Evolutionary conservation across 2,888 invertebrate genomes (phyloP), one percentile per base, ranked within the genome.

Genomic region (Acanthococcus lagerstroemiae): DNA sequence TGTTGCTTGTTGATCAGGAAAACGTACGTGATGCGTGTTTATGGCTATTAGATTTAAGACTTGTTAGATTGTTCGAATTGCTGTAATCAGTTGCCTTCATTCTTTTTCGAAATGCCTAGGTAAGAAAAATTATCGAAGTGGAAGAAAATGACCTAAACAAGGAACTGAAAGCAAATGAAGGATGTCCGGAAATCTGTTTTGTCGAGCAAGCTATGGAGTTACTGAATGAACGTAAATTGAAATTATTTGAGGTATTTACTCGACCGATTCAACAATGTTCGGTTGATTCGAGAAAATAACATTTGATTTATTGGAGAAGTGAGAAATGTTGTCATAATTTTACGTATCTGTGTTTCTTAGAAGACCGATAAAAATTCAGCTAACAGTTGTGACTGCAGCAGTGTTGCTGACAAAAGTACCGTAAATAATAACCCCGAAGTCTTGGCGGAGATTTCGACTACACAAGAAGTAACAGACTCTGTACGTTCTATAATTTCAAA

Each of bases 131-230:
- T 67, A 81, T 93, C 69, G 81, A 84, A 68, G 80, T 84, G 58
- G 95, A 95, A 77, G 81, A 82, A 65, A 74, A 72, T 3, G 88
- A 90, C 74, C 79, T 94, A 58, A 72, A 74, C 45, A 12, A 72
- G 1, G 79, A 80, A 68, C 73, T 84, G 71, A 72, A 73, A 4
- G 84, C 84, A 58, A 86, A 87, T 74, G 83, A 84, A 71, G 82
- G 85, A 70, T 85, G 84, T 72, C 88, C 92, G 1, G 95, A 95
- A 78, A 82, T 85, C 72, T 84, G 88, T 72, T 95, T 89, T 74
- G 84, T 94, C 70, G 86, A 93, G 74, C 84, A 90, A 77, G 95
- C 95, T 15, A 76, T 94, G 57, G 76, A 82, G 57, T 81, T 87
- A 74, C 78, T 92, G 7, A 78, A 79, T 65, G 73, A 77, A 58